Evolutionary conservation across 2,113 vertebrate genomes (phyloP).

Genomic region (Empidonax alnorum): DNA sequence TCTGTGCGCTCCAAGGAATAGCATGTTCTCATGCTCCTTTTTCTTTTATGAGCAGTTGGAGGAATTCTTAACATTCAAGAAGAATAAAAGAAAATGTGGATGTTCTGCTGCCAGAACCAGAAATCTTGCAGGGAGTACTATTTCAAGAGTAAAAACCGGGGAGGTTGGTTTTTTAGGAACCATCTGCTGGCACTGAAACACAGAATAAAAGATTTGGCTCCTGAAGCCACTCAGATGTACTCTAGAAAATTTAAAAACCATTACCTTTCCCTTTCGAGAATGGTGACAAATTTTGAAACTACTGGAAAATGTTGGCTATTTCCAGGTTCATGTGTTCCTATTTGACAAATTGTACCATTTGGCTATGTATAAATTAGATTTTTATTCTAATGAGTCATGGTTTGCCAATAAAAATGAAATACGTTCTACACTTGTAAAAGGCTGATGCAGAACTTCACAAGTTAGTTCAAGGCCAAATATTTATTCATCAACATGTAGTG

Average conservation of each 20-base stretch:
- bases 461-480: background rate
- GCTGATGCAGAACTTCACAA: background rate
- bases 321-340: background rate
- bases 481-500: background rate
- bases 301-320: background rate
- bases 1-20: background rate
- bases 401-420: constrained; percentile 32
- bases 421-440: background rate
- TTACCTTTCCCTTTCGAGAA: background rate
- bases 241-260: background rate
- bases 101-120: background rate
- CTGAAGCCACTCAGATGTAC: background rate
- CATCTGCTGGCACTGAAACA: background rate
- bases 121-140: background rate
- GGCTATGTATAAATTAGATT: background rate
- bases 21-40: background rate
- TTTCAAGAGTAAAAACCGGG: constrained; percentile 3
- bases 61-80: background rate
- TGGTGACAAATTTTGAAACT: background rate
- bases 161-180: background rate
- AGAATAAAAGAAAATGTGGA: background rate
- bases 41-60: background rate
- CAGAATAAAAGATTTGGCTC: background rate
- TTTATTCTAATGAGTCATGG: background rate
- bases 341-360: constrained; percentile 10